Evolutionary conservation across 2,888 invertebrate species (phyloP), one percentile per base, ranked within the genome.

Genomic region (Drosophila sordidula): DNA sequence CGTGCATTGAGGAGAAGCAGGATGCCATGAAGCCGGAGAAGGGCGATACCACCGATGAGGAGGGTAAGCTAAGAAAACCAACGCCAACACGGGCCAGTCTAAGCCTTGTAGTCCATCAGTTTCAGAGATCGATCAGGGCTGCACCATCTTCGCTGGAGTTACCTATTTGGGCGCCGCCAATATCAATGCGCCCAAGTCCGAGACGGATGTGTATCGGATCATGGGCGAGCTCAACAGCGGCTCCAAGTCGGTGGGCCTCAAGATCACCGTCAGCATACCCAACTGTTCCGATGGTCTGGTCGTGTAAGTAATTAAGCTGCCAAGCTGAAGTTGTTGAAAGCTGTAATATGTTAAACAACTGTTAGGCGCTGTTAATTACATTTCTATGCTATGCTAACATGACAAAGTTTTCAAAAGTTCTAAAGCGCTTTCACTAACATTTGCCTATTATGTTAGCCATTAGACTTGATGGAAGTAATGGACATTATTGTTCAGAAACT

Each of bases 201-300:
- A 98, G 93, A 93, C 93, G 9, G 98, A 98, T 93, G 98, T 99
- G 70, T 97, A 98, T 91, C 94, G 96, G 55, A 98, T 98, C 91
- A 98, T 99, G 96, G 95, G 95, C 75, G 96, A 98, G 89, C 93
- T 99, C 51, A 98, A 98, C 91, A 91, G 87, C 46, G 96, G 96
- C 58, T 94, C 95, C 75, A 89, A 88, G 12, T 94, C 94, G 25
- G 93, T 93, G 34, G 96, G 97, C 6, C 96, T 99, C 56, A 97
- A 97, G 87, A 96, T 98, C 4, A 96, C 97, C 0, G 95, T 99
- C 73, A 97, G 98, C 26, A 96, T 99, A 80, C 99, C 99, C 4
- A 96, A 96, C 75, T 97, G 96, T 89, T 97, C 98, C 0, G 97
- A 98, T 91, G 99, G 98, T 59, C 94, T 96, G 66, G 98, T 99